phyloP scores from a whole-genome alignment of 2,888 invertebrate genomes.

The Deroplatys truncata region DNA sequence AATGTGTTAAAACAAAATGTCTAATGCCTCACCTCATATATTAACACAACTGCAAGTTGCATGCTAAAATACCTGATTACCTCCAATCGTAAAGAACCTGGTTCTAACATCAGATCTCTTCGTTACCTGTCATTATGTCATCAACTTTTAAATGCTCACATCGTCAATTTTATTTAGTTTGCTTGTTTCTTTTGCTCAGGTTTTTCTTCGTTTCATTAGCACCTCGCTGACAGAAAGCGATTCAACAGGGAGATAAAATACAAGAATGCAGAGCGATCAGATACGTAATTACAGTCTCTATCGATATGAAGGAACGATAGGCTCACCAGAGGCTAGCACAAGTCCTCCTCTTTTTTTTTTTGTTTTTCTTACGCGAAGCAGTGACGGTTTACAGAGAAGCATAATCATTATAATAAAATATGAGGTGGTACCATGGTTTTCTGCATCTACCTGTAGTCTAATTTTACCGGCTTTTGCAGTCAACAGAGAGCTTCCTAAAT shows the following conservation, averaged over 20 bases:
- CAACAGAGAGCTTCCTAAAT: neutral
- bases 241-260: neutral
- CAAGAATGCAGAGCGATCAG: neutral
- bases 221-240: neutral
- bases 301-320: neutral
- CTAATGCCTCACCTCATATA: neutral
- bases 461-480: neutral
- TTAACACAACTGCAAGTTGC: neutral
- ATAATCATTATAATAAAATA: neutral
- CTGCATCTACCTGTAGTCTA: neutral
- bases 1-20: neutral
- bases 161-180: neutral
- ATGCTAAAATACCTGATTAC: neutral
- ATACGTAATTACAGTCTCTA: neutral
- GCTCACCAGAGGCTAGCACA: neutral
- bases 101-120: neutral
- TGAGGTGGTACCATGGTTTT: neutral
- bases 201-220: neutral
- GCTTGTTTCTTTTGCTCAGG: neutral
- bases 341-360: neutral
- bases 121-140: neutral
- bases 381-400: neutral
- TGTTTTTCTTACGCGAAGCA: neutral
- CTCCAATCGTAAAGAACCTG: neutral
- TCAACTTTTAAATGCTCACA: neutral